Base-by-base conservation (phyloP, 2,113 vertebrate species). In the Numenius arquata region DNA sequence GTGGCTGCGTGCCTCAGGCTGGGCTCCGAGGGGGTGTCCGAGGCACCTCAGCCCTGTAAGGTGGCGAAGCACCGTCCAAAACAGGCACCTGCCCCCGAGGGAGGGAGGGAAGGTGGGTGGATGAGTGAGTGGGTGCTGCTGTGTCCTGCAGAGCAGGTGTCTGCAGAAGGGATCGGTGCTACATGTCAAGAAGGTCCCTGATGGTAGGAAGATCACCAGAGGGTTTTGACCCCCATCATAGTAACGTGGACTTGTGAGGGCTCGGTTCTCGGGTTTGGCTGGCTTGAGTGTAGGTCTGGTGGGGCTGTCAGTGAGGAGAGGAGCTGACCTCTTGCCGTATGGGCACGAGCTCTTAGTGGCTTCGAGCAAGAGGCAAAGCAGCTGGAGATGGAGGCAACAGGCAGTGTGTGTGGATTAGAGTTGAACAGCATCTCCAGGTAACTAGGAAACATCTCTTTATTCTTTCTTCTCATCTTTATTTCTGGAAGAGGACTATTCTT, bases 261-360 rank as follows among this genome's bases (percentile, higher is more conserved):
- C 52, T 67, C 3, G 1, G 22, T 25, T 8, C 26, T 19, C 8
- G 66, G 2, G 26, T 50, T 78, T 25, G 25, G 19, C 19, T 63
- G 9, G n/a, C 17, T 50, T 4, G 18, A 14, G 2, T 2, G 32
- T 7, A 2, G 32, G 21, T 15, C 58, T 34, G 67, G 9, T 6
- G 20, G 30, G 45, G 48, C 25, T 63, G 23, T 4, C 5, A 52
- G 38, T 18, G 67, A 34, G 45, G 48, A 80, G 27, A 15, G 78
- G 43, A 63, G 40, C 23, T 0, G 27, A 2, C 18, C 23, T 38
- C 68, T 55, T 1, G 5, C 12, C 1, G 0, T 14, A 11, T 1
- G 50, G 11, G 16, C n/a, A 7, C 12, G 26, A 3, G 92, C 50
- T 25, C 13, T 9, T 6, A 3, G 36, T 10, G 36, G n/a, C 81